Evolutionary conservation across 2,888 invertebrate genomes (phyloP).

Genomic region (Aplocera efformata): DNA sequence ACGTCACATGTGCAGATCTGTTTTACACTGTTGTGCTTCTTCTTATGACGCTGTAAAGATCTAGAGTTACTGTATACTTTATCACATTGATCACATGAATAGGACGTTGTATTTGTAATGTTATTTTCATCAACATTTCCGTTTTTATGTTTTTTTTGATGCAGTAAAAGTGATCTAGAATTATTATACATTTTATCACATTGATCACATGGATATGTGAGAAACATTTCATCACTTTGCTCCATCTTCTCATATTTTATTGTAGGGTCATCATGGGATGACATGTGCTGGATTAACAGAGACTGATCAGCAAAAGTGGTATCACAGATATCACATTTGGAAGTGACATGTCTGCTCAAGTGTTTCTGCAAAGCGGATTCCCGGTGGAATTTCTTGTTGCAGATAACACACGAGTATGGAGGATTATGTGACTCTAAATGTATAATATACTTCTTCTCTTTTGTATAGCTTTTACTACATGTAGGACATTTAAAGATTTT

Average conservation of each 20-base stretch:
- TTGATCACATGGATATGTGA: constrained; percentile 6
- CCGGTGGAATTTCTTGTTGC: constrained; percentile 50
- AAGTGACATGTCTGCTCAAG: constrained; percentile 43
- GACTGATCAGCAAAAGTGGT: constrained; percentile 30
- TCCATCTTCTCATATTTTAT: constrained; percentile 8
- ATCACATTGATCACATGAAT: constrained; percentile 76
- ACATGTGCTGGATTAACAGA: constrained; percentile 35
- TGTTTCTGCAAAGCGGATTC: constrained; percentile 54
- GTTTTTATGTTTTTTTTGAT: constrained; percentile 29
- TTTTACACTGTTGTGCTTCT: constrained; percentile 49
- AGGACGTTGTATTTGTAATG: no score
- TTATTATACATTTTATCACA: constrained; percentile 5
- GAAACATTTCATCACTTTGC: background rate
- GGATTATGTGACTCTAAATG: constrained; percentile 66
- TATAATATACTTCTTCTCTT: constrained; percentile 65
- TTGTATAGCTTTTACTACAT: constrained; percentile 69
- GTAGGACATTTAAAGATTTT: constrained; percentile 49
- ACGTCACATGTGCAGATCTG: constrained; percentile 61
- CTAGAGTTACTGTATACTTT: constrained; percentile 73
- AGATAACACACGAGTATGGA: constrained; percentile 43
- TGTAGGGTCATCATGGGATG: constrained; percentile 4
- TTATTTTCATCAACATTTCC: constrained; percentile 33
- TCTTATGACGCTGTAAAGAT: constrained; percentile 64
- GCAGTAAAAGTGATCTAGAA: constrained; percentile 3
- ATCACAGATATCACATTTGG: constrained; percentile 36